A percentile compares a stretch with the other conserved stretches of the same genome.
phyloP scores from a whole-genome alignment of 2,113 vertebrate species.

The Bos taurus region DNA sequence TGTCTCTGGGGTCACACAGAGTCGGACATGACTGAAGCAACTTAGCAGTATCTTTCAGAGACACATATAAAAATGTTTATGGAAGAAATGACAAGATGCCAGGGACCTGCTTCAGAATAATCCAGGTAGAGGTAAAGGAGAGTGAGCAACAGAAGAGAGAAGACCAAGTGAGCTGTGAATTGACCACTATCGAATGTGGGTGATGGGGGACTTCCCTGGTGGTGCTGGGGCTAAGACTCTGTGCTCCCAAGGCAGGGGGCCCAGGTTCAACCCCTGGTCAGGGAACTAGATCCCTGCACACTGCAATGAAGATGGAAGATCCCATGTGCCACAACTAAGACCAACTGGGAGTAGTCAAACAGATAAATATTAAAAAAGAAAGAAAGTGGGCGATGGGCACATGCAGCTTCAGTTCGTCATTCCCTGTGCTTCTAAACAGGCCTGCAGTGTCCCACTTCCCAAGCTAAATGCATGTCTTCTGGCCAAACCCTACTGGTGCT shows the following conservation, averaged over 20 bases:
- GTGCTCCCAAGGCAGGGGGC: not conserved
- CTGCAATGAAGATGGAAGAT: not conserved
- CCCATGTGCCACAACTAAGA: not conserved
- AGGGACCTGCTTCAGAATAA: not conserved
- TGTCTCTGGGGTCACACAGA: too few relatives aligned
- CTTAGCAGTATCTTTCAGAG: not conserved
- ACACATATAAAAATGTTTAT: not conserved
- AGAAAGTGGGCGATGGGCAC: not conserved
- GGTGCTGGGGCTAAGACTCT: not conserved
- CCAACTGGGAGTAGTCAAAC: not conserved
- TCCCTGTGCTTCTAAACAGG: rapidly evolving
- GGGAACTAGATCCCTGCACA: not conserved
- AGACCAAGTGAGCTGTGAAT: rapidly evolving
- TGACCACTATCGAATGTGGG: rapidly evolving
- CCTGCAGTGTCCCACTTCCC: not conserved
- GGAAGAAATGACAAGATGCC: not conserved
- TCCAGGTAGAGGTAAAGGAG: not conserved
- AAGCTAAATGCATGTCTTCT: rapidly evolving
- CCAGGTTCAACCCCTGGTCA: not conserved
- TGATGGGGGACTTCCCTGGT: not conserved
- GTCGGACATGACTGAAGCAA: too few relatives aligned
- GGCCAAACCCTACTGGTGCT: not conserved
- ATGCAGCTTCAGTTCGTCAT: rapidly evolving
- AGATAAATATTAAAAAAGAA: not conserved
- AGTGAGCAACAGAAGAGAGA: not conserved